Conservation (phyloP, 2,797 vertebrate species). For the Parotocinclus haroldoi region DNA sequence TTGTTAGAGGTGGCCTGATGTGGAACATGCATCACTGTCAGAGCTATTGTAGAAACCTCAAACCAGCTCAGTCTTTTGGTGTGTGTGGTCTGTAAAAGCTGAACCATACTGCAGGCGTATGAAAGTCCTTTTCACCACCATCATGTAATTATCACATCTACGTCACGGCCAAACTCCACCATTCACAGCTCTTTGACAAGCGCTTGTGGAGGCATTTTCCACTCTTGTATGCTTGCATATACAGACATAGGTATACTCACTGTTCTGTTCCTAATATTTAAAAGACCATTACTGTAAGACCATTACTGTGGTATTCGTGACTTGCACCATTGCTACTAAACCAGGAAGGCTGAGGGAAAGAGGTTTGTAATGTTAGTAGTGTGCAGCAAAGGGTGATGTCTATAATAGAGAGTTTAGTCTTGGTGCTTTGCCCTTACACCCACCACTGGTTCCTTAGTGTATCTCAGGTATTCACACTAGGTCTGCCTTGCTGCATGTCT, state of each 20-base stretch:
- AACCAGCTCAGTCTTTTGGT: slow-evolving; percentile 6
- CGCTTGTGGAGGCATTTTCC: slow-evolving; percentile 8
- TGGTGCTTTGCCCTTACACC: background rate
- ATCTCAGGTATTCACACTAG: slow-evolving; percentile 24
- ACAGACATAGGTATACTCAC: background rate
- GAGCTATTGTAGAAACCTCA: slow-evolving; percentile 2
- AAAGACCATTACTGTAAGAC: too few relatives aligned
- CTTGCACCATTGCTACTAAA: background rate
- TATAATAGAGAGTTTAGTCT: background rate
- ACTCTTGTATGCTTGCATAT: too few relatives aligned
- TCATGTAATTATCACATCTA: slow-evolving; percentile 52
- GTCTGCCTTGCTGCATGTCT: slow-evolving; percentile 1
- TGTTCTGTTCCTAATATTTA: background rate
- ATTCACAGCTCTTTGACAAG: slow-evolving; percentile 10
- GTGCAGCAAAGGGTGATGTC: background rate
- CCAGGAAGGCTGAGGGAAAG: background rate
- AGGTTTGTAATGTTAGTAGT: background rate
- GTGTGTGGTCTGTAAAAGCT: slow-evolving; percentile 37
- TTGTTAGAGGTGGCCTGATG: slow-evolving; percentile 22
- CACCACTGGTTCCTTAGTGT: slow-evolving; percentile 8
- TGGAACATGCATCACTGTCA: slow-evolving; percentile 17
- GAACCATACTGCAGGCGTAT: slow-evolving; percentile 9
- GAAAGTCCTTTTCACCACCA: slow-evolving; percentile 27
- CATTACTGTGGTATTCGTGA: slow-evolving; percentile 1
- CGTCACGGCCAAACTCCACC: slow-evolving; percentile 20